Conservation (phyloP, 2,888 invertebrate genomes). For the Thysanoteuthis rhombus region DNA sequence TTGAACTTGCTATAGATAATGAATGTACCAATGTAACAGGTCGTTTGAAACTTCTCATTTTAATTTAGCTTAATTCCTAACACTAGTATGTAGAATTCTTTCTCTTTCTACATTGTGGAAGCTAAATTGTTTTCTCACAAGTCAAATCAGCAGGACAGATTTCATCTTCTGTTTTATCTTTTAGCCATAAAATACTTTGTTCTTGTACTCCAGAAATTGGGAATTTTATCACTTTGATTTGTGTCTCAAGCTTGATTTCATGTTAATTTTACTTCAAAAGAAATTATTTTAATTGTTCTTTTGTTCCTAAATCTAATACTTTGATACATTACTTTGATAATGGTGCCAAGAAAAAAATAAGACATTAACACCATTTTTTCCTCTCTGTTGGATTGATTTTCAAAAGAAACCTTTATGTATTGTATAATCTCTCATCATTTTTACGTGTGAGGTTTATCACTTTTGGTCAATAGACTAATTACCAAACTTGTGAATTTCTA, state of each 20-base stretch:
- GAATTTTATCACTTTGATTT: neutral
- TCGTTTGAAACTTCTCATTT: neutral
- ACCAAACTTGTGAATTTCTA: neutral
- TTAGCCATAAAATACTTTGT: no score
- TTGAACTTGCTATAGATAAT: neutral
- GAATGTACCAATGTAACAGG: no score
- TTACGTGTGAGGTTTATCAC: neutral
- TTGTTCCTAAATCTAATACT: neutral
- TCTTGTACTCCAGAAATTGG: neutral
- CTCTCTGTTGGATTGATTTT: no score
- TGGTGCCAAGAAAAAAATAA: neutral
- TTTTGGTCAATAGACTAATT: neutral
- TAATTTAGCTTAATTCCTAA: neutral
- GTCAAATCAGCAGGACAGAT: neutral
- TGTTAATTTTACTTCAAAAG: neutral
- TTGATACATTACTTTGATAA: constrained; percentile 1
- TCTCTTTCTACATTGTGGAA: neutral
- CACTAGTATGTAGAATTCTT: neutral
- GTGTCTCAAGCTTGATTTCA: neutral
- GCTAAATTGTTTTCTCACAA: neutral
- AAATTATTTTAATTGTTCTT: neutral
- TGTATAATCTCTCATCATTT: neutral
- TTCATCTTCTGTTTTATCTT: neutral
- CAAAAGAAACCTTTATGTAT: no score
- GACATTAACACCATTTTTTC: neutral